Evolutionary conservation across 2,888 invertebrate genomes (phyloP).

Genomic region (Heteropelma amictum): DNA sequence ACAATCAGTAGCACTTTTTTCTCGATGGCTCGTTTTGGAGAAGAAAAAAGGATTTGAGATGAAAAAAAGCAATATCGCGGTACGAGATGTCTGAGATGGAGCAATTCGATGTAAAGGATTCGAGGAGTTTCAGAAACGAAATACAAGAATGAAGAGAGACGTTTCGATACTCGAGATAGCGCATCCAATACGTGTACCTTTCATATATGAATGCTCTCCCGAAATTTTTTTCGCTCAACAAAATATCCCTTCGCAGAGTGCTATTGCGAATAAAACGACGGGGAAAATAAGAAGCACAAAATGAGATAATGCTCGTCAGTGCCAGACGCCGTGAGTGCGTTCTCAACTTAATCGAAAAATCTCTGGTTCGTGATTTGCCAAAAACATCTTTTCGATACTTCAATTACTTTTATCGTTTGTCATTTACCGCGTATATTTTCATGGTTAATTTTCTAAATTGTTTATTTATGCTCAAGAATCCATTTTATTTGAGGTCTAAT

Average conservation of each 20-base stretch:
- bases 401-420: slow-evolving; percentile 6
- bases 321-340: slow-evolving; percentile 34
- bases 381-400: slow-evolving; percentile 20
- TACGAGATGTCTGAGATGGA: slow-evolving; percentile 20
- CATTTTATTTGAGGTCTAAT: not conserved
- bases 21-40: slow-evolving; percentile 27
- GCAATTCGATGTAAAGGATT: slow-evolving; percentile 42
- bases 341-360: slow-evolving; percentile 48
- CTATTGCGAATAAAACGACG: slow-evolving; percentile 17
- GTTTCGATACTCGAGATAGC: slow-evolving; percentile 44
- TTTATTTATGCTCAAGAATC: not conserved
- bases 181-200: slow-evolving; percentile 28
- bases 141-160: slow-evolving; percentile 31
- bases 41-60: slow-evolving; percentile 43
- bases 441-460: no score
- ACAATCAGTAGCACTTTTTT: slow-evolving; percentile 33
- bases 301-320: slow-evolving; percentile 39
- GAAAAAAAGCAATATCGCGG: slow-evolving; percentile 42
- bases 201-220: slow-evolving; percentile 39
- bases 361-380: slow-evolving; percentile 31
- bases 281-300: no score
- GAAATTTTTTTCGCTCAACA: slow-evolving; percentile 35
- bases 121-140: slow-evolving; percentile 15
- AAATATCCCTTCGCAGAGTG: slow-evolving; percentile 29
- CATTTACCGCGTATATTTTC: not conserved